phyloP scores from a whole-genome alignment of 2,888 invertebrate species.

The Ferrisia virgata region DNA sequence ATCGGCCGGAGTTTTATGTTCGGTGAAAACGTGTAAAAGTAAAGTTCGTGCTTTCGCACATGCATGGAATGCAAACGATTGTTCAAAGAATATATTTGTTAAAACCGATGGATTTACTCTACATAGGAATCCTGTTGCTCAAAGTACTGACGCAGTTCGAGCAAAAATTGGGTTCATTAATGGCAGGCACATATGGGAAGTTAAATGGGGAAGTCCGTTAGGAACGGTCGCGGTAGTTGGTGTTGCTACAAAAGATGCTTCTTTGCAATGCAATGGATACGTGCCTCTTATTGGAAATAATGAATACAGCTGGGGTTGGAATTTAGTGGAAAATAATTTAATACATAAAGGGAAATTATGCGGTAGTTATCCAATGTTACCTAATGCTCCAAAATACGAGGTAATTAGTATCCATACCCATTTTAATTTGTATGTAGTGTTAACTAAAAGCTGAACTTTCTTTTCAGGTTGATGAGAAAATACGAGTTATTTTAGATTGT shows the following conservation, averaged over 20 bases:
- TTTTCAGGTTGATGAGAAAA: conserved; percentile 87
- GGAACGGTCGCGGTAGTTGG: conserved; percentile 98
- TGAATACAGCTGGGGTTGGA: conserved; percentile 99
- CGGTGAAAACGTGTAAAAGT: conserved; percentile 85
- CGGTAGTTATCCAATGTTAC: conserved; percentile 88
- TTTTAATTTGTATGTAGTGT: background rate
- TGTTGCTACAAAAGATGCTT: conserved; percentile 89
- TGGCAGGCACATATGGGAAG: conserved; percentile 96
- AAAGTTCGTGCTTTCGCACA: conserved; percentile 90
- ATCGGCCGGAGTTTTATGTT: conserved; percentile 85
- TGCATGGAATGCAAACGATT: conserved; percentile 97
- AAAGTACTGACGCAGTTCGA: conserved; percentile 93
- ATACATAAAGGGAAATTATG: conserved; percentile 94
- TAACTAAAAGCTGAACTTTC: conserved; percentile 48
- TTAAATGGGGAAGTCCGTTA: conserved; percentile 96
- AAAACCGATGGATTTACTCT: conserved; percentile 96
- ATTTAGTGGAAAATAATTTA: conserved; percentile 94
- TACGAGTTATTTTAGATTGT: conserved; percentile 95
- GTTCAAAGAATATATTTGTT: conserved; percentile 93
- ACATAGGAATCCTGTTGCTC: conserved; percentile 97
- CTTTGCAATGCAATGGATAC: conserved; percentile 91
- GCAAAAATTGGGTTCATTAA: conserved; percentile 86
- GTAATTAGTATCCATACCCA: too few species aligned
- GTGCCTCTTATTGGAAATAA: conserved; percentile 91
- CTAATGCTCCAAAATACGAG: conserved; percentile 90